phyloP scores from a whole-genome alignment of 2,888 invertebrate genomes.

The Cerceris ruficornis region DNA sequence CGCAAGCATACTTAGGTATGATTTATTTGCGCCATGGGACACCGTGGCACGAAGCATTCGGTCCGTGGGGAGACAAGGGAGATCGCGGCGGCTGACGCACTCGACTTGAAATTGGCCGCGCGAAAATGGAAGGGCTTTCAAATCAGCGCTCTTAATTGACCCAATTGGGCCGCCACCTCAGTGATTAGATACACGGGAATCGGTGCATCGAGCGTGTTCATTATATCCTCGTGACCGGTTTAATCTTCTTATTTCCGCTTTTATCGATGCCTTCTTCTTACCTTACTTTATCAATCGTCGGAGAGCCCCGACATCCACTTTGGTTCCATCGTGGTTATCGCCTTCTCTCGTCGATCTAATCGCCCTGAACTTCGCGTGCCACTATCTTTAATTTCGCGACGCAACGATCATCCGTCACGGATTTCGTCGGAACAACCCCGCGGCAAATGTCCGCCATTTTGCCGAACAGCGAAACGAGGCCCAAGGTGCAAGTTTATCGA shows the following conservation, averaged over 20 bases:
- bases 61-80: slow-evolving; percentile 58
- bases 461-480: no score
- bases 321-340: no score
- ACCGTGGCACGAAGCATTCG: slow-evolving; percentile 52
- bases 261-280: no score
- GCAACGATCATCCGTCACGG: no score
- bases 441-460: no score
- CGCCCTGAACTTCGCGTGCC: no score
- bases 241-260: neutral
- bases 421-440: no score
- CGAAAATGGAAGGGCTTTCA: slow-evolving; percentile 61
- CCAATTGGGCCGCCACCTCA: slow-evolving; percentile 42
- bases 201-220: slow-evolving; percentile 12
- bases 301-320: no score
- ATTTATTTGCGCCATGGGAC: slow-evolving; percentile 76
- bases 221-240: neutral
- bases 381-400: no score
- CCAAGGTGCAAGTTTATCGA: no score
- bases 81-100: slow-evolving; percentile 52
- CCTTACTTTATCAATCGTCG: neutral
- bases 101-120: slow-evolving; percentile 60
- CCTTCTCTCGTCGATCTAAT: no score
- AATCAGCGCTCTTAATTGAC: slow-evolving; percentile 61
- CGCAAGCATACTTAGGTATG: slow-evolving; percentile 58
- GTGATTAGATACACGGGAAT: slow-evolving; percentile 37